These are phyloP conservation scores for Halcyon chelicuti DNA, from an alignment of 2,797 vertebrate genomes.

Conservation along the genomic window DNA sequence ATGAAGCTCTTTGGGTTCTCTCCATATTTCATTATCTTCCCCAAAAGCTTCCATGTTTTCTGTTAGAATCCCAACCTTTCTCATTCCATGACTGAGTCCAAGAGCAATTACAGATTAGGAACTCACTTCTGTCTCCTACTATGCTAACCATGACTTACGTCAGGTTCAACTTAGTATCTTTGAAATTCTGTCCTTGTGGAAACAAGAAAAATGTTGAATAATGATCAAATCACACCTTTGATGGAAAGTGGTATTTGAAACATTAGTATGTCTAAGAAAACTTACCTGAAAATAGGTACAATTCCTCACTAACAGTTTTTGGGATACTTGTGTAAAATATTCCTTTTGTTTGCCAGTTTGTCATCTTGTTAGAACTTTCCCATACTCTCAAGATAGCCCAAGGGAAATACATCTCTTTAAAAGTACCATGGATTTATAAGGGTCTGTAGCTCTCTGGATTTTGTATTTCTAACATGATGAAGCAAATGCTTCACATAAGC, in stretches of 20 bases:
- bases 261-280: neutral
- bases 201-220: neutral
- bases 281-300: neutral
- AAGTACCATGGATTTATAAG: neutral
- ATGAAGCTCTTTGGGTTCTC: neutral
- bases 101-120: neutral
- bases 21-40: neutral
- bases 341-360: neutral
- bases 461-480: neutral
- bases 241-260: neutral
- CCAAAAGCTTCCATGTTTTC: neutral
- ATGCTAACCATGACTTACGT: neutral
- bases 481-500: neutral
- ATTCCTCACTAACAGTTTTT: neutral
- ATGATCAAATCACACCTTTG: fast-evolving
- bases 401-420: neutral
- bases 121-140: neutral
- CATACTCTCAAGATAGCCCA: fast-evolving
- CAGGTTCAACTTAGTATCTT: neutral
- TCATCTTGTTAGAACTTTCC: neutral
- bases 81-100: neutral
- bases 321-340: neutral
- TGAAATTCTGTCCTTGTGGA: neutral
- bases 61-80: neutral
- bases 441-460: neutral